A percentile compares a stretch with the other conserved stretches of the same genome.
Conservation (phyloP, 2,113 vertebrate species). For the Pardalotus punctatus region DNA sequence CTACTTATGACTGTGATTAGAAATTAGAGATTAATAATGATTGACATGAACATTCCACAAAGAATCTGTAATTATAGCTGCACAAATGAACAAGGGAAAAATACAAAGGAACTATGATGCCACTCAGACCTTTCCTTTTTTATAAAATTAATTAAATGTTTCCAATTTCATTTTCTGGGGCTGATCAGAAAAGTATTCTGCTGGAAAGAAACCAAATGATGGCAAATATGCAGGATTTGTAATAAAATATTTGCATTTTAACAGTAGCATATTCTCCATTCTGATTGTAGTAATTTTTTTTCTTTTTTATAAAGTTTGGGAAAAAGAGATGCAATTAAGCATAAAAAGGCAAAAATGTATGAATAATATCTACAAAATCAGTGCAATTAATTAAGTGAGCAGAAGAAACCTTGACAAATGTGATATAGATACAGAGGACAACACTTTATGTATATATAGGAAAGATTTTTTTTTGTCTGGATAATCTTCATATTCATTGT, state of each 20-base stretch:
- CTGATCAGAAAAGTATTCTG: slow-evolving; percentile 65
- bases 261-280: slow-evolving; percentile 48
- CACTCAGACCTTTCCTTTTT: slow-evolving; percentile 64
- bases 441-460: background rate
- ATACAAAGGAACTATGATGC: slow-evolving; percentile 57
- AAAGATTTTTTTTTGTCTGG: background rate
- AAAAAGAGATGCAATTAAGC: slow-evolving; percentile 66
- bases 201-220: slow-evolving; percentile 65
- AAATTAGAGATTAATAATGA: slow-evolving; percentile 81
- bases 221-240: slow-evolving; percentile 55
- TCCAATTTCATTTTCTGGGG: slow-evolving; percentile 71
- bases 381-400: slow-evolving; percentile 57
- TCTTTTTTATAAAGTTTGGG: slow-evolving; percentile 16
- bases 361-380: slow-evolving; percentile 67
- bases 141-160: slow-evolving; percentile 72
- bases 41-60: slow-evolving; percentile 73
- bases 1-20: slow-evolving; percentile 69
- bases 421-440: background rate
- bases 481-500: background rate
- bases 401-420: slow-evolving; percentile 11
- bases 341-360: slow-evolving; percentile 66
- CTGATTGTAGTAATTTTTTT: background rate
- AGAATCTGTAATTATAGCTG: slow-evolving; percentile 74
- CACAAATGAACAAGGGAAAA: slow-evolving; percentile 66
- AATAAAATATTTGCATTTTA: slow-evolving; percentile 68